phyloP scores from a whole-genome alignment of 2,797 vertebrate species.

The Chaunax sp. region DNA sequence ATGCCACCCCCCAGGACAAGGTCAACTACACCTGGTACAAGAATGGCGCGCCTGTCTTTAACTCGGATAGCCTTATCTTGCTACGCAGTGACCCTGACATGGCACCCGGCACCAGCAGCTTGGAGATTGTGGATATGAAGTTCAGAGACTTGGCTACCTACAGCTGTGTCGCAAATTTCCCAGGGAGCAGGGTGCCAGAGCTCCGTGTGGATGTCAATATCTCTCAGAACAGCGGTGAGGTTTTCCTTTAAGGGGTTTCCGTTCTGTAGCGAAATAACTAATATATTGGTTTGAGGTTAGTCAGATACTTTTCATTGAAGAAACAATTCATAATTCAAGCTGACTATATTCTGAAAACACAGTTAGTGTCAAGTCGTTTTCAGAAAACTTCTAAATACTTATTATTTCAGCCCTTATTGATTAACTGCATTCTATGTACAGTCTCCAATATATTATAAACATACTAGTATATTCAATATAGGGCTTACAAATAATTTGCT shows the following conservation, averaged over 20 bases:
- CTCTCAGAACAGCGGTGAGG: slow-evolving; percentile 95
- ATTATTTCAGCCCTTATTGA: neutral
- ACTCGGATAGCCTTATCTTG: slow-evolving; percentile 91
- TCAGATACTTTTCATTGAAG: neutral
- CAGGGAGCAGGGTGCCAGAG: slow-evolving; percentile 88
- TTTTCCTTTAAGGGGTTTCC: neutral
- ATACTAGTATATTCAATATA: too few relatives aligned
- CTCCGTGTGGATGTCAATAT: slow-evolving; percentile 97
- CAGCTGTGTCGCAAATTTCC: slow-evolving; percentile 92
- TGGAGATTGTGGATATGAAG: slow-evolving; percentile 97
- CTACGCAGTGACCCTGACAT: slow-evolving; percentile 95
- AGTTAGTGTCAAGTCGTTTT: slow-evolving; percentile 1
- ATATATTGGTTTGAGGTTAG: neutral
- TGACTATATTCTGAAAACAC: neutral
- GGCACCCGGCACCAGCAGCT: slow-evolving; percentile 92
- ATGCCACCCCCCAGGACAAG: slow-evolving; percentile 97
- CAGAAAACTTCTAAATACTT: neutral
- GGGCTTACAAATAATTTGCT: too few relatives aligned
- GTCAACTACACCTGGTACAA: slow-evolving; percentile 98
- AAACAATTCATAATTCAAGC: neutral
- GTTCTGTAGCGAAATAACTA: neutral
- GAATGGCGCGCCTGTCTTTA: slow-evolving; percentile 87
- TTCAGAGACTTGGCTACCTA: slow-evolving; percentile 97
- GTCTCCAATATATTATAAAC: too few relatives aligned
- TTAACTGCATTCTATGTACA: too few relatives aligned